Conservation (phyloP, 2,113 vertebrate species). For the Anoplopoma fimbria region DNA sequence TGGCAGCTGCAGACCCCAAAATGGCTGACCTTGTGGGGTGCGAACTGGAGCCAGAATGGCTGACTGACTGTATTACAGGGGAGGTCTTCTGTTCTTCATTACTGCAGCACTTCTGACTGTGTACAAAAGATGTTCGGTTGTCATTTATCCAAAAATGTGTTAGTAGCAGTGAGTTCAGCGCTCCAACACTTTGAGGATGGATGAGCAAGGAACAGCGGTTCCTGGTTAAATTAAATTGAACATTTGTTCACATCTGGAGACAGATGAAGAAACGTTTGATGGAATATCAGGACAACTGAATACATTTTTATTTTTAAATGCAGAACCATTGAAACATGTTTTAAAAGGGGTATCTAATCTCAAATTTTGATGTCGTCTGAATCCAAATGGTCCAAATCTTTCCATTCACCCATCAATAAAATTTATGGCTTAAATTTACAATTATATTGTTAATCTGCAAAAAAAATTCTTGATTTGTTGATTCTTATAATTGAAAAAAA, state of each 20-base stretch:
- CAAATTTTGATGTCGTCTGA: not conserved
- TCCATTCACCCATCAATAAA: not conserved
- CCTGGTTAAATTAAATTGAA: not conserved
- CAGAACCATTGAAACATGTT: not conserved
- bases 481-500: not conserved
- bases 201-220: not conserved
- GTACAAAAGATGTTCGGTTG: conserved; percentile 34
- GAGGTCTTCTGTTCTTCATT: conserved; percentile 49
- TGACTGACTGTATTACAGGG: conserved; percentile 31
- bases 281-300: conserved; percentile 4
- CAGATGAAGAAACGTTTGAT: conserved; percentile 10
- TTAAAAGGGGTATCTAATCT: not conserved
- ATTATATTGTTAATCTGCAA: not conserved
- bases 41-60: conserved; percentile 70
- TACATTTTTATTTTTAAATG: not conserved
- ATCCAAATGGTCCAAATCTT: not conserved
- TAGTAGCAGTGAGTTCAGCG: not conserved
- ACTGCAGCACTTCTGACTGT: conserved; percentile 36
- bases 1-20: conserved; percentile 77
- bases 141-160: conserved; percentile 31
- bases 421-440: not conserved
- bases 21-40: conserved; percentile 71
- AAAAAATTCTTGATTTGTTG: not conserved
- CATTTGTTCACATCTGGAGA: not conserved
- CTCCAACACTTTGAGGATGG: not conserved